Evolutionary conservation across 2,113 vertebrate species (phyloP), one percentile per base, ranked within the genome.

Genomic region (Miniopterus natalensis): DNA sequence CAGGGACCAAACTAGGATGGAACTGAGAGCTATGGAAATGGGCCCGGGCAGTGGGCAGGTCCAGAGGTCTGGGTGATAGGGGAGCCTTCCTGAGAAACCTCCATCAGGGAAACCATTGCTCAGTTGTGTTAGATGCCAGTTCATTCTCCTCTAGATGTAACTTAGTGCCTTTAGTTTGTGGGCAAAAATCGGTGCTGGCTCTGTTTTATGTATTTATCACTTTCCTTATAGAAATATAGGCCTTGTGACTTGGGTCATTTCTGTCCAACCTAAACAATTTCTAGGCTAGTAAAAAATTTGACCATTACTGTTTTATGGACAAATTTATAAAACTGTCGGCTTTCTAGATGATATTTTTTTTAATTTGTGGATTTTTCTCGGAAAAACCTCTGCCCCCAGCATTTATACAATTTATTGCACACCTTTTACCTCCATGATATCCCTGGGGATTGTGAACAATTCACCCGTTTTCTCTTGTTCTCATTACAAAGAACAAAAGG

Each of bases 251-350:
- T 93, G 84, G 84, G 57, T 49, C 40, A 95, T 97, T 95, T 80
- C 92, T 93, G 80, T 96, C 77, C 93, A 92, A 97, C 75, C 42
- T 77, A 92, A 95, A 94, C 29, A 91, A 78, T 95, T 96, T 96
- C 75, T 90, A 87, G 45, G 36, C 59, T 95, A 80, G 79, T 95
- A 80, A 95, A 92, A 94, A 49, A 75, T 55, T 66, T 73, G 81
- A 94, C 40, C 83, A 70, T 93, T 96, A 77, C 47, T 80, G 68
- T 84, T 92, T 96, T 95, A 89, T 96, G 86, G 70, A 23, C 42
- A 81, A 91, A 91, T 87, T 91, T 96, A 61, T 96, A 93, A 96
- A 97, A 83, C 92, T 96, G 86, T 94, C 89, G 96, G 5, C 36
- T 95, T 95, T 92, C 71, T 95, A 65, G 42, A 84, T 94, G 71